Evolutionary conservation across 2,113 vertebrate genomes (phyloP).

Genomic region (Channa argus): DNA sequence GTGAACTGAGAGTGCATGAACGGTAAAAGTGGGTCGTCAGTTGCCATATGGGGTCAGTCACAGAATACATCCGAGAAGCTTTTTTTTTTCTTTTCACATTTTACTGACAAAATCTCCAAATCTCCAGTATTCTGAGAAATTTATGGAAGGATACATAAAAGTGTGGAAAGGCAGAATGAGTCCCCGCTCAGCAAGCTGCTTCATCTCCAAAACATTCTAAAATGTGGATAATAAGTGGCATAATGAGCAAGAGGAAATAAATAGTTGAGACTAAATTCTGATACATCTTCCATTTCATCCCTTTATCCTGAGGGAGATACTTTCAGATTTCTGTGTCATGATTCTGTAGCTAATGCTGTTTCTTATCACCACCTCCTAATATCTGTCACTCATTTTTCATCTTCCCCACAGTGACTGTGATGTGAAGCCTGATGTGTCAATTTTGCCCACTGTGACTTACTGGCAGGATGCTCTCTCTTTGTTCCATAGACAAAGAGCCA

Average conservation of each 20-base stretch:
- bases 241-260: no score
- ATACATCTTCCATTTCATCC: not conserved
- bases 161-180: conserved; percentile 2
- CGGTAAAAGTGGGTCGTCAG: not conserved
- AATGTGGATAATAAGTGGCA: no score
- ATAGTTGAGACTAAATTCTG: not conserved
- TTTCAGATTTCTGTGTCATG: conserved; percentile 4
- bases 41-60: not conserved
- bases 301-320: not conserved
- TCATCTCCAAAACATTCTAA: not conserved
- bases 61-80: no score
- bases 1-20: conserved; percentile 20
- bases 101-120: not conserved
- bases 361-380: conserved; percentile 13
- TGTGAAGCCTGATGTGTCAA: conserved; percentile 10
- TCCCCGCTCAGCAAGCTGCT: not conserved
- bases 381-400: not conserved
- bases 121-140: not conserved
- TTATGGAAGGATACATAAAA: not conserved
- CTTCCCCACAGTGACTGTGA: conserved; percentile 1
- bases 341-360: not conserved
- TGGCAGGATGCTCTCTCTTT: conserved; percentile 10
- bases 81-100: no score
- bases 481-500: conserved; percentile 10
- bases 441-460: not conserved